A percentile compares a stretch with the other conserved stretches of the same genome.
These are phyloP conservation scores for Rhinichthys osculus DNA, from an alignment of 2,797 vertebrate genomes.

Conservation along the genomic window DNA sequence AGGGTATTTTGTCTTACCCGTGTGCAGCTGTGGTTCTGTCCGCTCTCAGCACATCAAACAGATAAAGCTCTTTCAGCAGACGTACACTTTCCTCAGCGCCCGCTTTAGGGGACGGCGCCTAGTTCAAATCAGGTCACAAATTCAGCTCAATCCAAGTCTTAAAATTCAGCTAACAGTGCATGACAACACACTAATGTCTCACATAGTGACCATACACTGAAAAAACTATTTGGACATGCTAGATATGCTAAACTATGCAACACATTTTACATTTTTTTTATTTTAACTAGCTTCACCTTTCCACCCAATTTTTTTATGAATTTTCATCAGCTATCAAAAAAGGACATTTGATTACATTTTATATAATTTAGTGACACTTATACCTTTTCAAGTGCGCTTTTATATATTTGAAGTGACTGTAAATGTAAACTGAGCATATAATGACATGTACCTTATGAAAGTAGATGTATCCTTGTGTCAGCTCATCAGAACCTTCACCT, in stretches of 20 bases:
- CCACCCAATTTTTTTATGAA: too few species aligned
- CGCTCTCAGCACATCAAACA: slow-evolving; percentile 90
- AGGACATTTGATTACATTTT: too few species aligned
- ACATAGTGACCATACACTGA: too few species aligned
- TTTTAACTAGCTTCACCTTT: too few species aligned
- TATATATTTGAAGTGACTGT: too few species aligned
- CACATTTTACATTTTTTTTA: too few species aligned
- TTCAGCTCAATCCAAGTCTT: not conserved
- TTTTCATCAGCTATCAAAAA: too few species aligned
- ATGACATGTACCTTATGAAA: slow-evolving; percentile 85
- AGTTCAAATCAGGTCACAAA: not conserved
- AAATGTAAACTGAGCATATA: not conserved
- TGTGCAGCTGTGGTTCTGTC: slow-evolving; percentile 93
- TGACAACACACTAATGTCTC: not conserved
- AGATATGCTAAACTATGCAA: too few species aligned
- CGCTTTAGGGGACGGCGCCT: slow-evolving; percentile 79
- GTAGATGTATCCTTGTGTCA: slow-evolving; percentile 95
- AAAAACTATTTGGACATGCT: too few species aligned
- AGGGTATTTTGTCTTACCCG: slow-evolving; percentile 75
- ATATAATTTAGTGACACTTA: too few species aligned
- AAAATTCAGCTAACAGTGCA: not conserved
- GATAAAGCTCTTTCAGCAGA: slow-evolving; percentile 90
- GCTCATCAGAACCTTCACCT: slow-evolving; percentile 92
- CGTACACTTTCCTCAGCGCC: slow-evolving; percentile 85
- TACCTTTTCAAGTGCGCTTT: too few species aligned